Evolutionary conservation across 2,113 vertebrate species (phyloP).

Genomic region (Rattus norvegicus): GRCr8 NC_086019.1:170719001-170719500

Average conservation of each 20-base stretch:
- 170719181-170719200: neutral
- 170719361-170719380: conserved; percentile 58
- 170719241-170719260: conserved; percentile 52
- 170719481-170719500: conserved; percentile 61
- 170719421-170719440: conserved; percentile 44
- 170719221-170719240: conserved; percentile 7
- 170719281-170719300: conserved; percentile 4
- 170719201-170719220: neutral
- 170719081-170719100: neutral
- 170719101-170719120: neutral
- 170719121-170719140: conserved; percentile 43
- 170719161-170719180: conserved; percentile 32
- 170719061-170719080: conserved; percentile 22
- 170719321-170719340: neutral
- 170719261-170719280: neutral
- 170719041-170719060: conserved; percentile 15
- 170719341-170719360: conserved; percentile 39
- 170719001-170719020: conserved; percentile 1
- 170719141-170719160: neutral
- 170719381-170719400: conserved; percentile 54
- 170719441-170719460: conserved; percentile 67
- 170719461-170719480: conserved; percentile 64
- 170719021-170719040: conserved; percentile 51
- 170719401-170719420: conserved; percentile 59
- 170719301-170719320: conserved; percentile 1